phyloP scores from a whole-genome alignment of 2,888 invertebrate species.

The Nomada hirtipes region DNA sequence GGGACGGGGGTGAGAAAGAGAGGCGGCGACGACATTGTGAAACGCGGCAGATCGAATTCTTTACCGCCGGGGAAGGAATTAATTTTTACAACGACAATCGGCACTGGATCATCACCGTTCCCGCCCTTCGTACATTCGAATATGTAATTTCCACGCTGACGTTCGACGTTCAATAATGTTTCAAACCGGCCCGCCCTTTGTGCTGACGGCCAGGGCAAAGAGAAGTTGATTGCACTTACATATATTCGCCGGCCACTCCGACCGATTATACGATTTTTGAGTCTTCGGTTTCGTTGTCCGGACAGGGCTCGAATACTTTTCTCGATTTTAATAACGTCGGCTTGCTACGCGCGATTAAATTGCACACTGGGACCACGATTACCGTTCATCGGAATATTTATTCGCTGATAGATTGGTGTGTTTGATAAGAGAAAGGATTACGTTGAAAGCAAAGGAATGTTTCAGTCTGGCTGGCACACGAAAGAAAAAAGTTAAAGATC shows the following conservation, averaged over 20 bases:
- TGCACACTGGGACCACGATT: background rate
- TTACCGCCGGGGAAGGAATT: constrained; percentile 18
- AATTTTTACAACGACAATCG: constrained; percentile 38
- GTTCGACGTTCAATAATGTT: constrained; percentile 50
- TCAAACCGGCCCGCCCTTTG: constrained; percentile 36
- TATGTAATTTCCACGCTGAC: constrained; percentile 32
- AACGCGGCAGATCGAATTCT: constrained; percentile 21
- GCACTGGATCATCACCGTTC: background rate
- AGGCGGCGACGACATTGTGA: constrained; percentile 3
- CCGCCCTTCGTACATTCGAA: constrained; percentile 25
- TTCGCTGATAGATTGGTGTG: background rate
- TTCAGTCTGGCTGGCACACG: too few relatives aligned
- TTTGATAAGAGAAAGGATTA: too few relatives aligned
- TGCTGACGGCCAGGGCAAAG: background rate
- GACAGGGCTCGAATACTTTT: background rate
- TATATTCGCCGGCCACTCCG: constrained; percentile 2
- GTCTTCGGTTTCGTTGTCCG: constrained; percentile 7
- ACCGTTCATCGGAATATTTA: background rate
- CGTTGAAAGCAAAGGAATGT: too few relatives aligned
- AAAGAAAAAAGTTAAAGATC: too few relatives aligned
- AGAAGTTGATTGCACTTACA: constrained; percentile 44
- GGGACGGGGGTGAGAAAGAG: background rate
- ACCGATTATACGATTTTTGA: constrained; percentile 5
- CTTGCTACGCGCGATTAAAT: background rate
- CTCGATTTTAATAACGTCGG: constrained; percentile 30